Base-by-base conservation (phyloP, 2,797 vertebrate genomes). In the Sebastes hopkinsi region DNA sequence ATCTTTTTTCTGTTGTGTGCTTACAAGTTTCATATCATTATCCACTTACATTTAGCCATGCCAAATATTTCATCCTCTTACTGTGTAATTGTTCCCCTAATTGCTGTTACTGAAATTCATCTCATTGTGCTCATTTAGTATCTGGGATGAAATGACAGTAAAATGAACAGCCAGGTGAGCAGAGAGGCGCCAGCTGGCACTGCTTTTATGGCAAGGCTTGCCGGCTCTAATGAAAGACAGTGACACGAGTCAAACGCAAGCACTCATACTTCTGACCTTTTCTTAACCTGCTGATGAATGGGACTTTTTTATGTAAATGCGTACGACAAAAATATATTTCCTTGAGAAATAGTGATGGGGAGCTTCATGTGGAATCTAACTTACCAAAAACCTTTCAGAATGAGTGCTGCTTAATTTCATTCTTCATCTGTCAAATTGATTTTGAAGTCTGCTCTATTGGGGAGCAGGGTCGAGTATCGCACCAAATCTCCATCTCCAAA, bases 141-240 rank as follows among this genome's bases (percentile, higher is more conserved):
- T 84, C 58, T 75, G 67, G 27, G 68, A 73, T 84, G 55, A 82
- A 79, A 77, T 56, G 75, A 64, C 75, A 71, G 64, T 68, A 66
- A 75, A 73, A 81, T 67, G 60, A 79, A 75, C n/a, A 71, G 73
- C 58, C 72, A 85, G 67, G 78, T 82, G 71, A 38, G 69, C 38
- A 85, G 59, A 10, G 8, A 27, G 46, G 30, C 61, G 73, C 85
- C 84, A 84, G 76, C 85, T 88, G 86, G 80, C 86, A 82, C 52
- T 46, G 55, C 29, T 62, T 83, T 81, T 68, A 84, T 81, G 64
- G 65, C 34, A 55, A 67, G 13, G 55, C 42, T 59, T 76, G 32
- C 55, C 66, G 69, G 72, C 66, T 84, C 56, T 65, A 73, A 84
- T 84, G 68, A 92, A 81, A 77, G 73, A 81, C 70, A 66, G 32